Base-by-base conservation (phyloP, 2,888 invertebrate genomes). In the Augochlorella aurata region DNA sequence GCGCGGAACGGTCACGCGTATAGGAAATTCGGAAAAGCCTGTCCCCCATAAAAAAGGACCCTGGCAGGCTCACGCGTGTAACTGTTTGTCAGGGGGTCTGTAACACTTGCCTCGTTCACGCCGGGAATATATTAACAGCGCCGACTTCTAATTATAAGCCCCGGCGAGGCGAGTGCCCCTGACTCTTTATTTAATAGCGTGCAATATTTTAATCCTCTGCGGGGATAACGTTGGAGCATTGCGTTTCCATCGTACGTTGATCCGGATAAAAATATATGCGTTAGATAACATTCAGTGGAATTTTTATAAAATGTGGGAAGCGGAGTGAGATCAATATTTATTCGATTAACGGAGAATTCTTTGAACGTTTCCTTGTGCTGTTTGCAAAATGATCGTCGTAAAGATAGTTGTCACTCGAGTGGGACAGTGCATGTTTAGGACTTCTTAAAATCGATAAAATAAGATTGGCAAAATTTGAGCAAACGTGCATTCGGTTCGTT, bases 1-100 rank as follows among this genome's bases (percentile, higher is more conserved):
- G 29, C 29, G 29, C 29, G 24, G 21, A 1, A 45, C n/a, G 18
- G n/a, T 10, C 61, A 10, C 45, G 10, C 63, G 65, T 49, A 58
- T 58, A 69, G 49, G 38, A 70, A 76, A 80, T 80, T 82, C 54
- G 74, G 79, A 45, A 75, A 73, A 61, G 12, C 54, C 21, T 16
- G 14, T 50, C 2, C 18, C 16, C 29, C 12, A 38, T 21, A 63
- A 54, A 47, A 54, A 78, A 68, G 69, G 16, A 24, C 54, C 24
- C 24, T 8, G 29, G 16, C 61, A 61, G 61, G 61, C 29, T 24
- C 24, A 24, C 24, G 14, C 21, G 54, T 14, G 58, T 58, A 58
- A 58, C 58, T 14, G 58, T 24, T 24, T 21, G 58, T 58, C 24
- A 38, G 38, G 24, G 24, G 24, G 58, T 14, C 7, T 16, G 61